phyloP scores from a whole-genome alignment of 2,797 vertebrate genomes.

The Sphenodon punctatus region DNA sequence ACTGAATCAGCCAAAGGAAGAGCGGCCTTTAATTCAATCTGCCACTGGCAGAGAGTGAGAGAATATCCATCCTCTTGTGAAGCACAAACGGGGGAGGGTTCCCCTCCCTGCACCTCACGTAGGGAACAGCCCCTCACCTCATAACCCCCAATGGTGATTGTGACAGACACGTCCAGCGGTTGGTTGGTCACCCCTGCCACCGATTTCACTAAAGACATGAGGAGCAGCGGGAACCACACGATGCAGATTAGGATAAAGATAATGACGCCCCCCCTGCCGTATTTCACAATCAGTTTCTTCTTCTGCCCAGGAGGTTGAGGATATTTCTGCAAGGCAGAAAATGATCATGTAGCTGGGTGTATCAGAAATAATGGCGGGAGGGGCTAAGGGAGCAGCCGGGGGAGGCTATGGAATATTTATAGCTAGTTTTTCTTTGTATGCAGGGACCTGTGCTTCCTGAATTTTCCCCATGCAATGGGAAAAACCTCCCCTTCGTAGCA shows the following conservation, averaged over 20 bases:
- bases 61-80: neutral
- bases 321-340: constrained; percentile 74
- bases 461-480: too few relatives aligned
- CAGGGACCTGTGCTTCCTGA: too few relatives aligned
- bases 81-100: neutral
- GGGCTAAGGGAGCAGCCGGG: too few relatives aligned
- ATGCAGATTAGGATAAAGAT: constrained; percentile 78
- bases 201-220: constrained; percentile 80
- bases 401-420: too few relatives aligned
- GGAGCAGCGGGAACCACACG: constrained; percentile 82
- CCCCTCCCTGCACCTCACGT: fast-evolving
- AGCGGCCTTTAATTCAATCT: too few relatives aligned
- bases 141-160: constrained; percentile 78
- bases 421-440: too few relatives aligned
- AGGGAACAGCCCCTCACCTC: constrained; percentile 59
- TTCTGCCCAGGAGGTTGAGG: constrained; percentile 81
- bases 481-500: too few relatives aligned
- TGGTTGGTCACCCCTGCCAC: constrained; percentile 79
- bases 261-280: constrained; percentile 78
- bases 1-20: too few relatives aligned
- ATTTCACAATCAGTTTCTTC: constrained; percentile 82
- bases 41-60: too few relatives aligned
- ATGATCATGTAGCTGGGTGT: neutral
- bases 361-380: too few relatives aligned
- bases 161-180: constrained; percentile 77